Evolutionary conservation across 2,888 invertebrate species (phyloP).

Genomic region (Ecdyonurus torrentis): DNA sequence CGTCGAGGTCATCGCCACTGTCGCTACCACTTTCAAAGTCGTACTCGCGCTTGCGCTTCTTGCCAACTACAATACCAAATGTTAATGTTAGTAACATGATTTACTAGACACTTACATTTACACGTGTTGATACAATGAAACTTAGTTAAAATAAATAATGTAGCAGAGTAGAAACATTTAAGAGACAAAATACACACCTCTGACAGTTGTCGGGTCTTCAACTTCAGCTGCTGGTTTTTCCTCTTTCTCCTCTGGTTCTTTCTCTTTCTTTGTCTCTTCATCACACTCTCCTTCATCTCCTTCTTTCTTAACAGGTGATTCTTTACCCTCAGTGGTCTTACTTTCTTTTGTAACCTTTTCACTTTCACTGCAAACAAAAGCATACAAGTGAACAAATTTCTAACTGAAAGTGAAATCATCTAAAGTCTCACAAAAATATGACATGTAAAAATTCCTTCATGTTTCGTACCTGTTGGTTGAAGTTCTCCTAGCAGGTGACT

Average conservation of each 20-base stretch:
- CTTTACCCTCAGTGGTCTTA: background rate
- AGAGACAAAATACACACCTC: too few relatives aligned
- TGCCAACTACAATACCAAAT: conserved; percentile 27
- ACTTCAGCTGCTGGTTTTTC: conserved; percentile 26
- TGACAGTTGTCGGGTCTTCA: too few relatives aligned
- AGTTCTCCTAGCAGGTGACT: background rate
- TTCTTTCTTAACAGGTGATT: background rate
- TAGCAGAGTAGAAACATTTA: too few relatives aligned
- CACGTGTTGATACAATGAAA: too few relatives aligned
- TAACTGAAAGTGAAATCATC: too few relatives aligned
- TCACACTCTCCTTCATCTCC: conserved; percentile 8
- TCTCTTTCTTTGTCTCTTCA: conserved; percentile 7
- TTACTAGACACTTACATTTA: background rate
- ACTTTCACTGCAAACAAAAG: background rate
- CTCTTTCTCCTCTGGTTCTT: conserved; percentile 27
- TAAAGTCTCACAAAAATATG: too few relatives aligned
- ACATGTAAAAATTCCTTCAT: too few relatives aligned
- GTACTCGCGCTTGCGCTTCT: conserved; percentile 31
- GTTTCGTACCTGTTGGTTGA: too few relatives aligned
- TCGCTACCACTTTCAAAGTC: conserved; percentile 28
- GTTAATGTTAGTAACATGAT: conserved; percentile 14
- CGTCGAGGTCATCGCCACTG: conserved; percentile 25
- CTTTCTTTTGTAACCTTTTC: background rate
- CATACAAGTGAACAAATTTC: too few relatives aligned
- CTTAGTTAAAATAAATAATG: too few relatives aligned